Conservation (phyloP, 2,888 invertebrate genomes). For the Branchipolynoe longqiensis region DNA sequence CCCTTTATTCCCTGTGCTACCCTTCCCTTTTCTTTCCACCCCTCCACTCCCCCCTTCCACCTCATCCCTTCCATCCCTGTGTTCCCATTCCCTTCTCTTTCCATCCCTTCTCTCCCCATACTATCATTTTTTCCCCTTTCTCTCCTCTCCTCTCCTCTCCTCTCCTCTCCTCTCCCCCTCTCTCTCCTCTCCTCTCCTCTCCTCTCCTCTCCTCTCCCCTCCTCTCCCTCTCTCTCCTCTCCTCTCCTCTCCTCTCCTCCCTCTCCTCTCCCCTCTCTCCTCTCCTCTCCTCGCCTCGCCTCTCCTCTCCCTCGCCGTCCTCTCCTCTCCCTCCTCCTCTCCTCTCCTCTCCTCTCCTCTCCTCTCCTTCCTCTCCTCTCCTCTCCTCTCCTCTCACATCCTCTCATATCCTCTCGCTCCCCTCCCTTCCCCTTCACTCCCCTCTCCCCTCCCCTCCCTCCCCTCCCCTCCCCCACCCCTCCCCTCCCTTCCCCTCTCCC, state of each 20-base stretch:
- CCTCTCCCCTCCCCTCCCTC: neutral
- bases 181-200: neutral
- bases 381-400: neutral
- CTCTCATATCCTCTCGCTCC: neutral
- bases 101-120: no score
- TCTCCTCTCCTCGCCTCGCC: neutral
- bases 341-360: neutral
- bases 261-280: neutral
- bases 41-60: no score
- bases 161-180: neutral
- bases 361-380: neutral
- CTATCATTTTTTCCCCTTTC: neutral
- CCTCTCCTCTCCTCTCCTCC: neutral
- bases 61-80: no score
- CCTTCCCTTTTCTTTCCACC: no score
- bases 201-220: neutral
- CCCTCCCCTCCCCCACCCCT: neutral
- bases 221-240: neutral
- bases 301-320: neutral
- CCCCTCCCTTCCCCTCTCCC: neutral
- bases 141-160: neutral
- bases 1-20: no score
- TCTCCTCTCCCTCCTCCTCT: neutral
- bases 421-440: neutral
- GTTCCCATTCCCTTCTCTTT: no score